phyloP scores from a whole-genome alignment of 2,797 vertebrate species.

The Sylvia borin region DNA sequence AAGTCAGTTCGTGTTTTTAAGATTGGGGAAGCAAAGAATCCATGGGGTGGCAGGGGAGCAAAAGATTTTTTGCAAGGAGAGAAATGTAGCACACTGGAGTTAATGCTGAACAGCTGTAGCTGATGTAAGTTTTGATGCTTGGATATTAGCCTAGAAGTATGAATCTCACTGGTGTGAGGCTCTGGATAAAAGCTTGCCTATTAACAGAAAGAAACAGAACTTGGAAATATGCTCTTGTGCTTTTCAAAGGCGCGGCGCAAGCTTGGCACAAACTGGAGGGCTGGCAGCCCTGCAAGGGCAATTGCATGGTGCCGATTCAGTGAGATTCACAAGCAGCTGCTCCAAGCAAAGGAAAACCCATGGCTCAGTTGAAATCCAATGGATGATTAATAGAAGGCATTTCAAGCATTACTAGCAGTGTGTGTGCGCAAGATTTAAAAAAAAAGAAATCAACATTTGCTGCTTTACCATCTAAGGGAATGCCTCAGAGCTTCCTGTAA shows the following conservation, averaged over 20 bases:
- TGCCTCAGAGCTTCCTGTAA: background rate
- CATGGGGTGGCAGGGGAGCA: background rate
- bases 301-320: background rate
- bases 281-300: background rate
- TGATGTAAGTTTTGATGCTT: background rate
- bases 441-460: background rate
- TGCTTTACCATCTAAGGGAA: background rate
- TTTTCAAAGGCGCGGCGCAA: background rate
- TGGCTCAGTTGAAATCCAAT: background rate
- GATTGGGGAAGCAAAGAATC: background rate
- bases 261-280: background rate
- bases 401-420: background rate
- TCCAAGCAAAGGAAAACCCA: background rate
- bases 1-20: background rate
- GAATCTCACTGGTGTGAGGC: background rate
- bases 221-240: background rate
- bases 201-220: background rate
- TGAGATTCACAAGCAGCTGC: background rate
- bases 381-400: background rate
- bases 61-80: background rate
- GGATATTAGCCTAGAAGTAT: background rate
- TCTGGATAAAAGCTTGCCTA: background rate
- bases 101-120: background rate
- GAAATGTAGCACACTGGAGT: background rate
- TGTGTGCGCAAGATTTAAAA: background rate